Conservation (phyloP, 2,888 invertebrate species). For the Cosmopolites sordidus region DNA sequence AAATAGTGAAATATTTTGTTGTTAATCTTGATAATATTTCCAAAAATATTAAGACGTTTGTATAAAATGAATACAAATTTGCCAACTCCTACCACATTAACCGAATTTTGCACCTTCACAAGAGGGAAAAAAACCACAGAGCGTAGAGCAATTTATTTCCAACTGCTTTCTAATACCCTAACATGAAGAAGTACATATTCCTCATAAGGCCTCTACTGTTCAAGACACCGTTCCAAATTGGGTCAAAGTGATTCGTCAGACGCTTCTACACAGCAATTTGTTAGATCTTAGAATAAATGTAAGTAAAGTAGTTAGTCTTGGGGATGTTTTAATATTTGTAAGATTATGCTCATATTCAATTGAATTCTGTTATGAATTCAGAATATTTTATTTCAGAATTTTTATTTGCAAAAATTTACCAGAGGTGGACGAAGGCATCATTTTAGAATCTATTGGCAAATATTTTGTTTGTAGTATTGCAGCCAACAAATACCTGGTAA, state of each 20-base stretch:
- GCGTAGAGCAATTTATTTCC: conserved; percentile 67
- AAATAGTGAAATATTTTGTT: too few species aligned
- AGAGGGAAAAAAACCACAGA: conserved; percentile 69
- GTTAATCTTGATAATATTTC: too few species aligned
- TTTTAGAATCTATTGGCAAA: conserved; percentile 96
- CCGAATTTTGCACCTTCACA: conserved; percentile 77
- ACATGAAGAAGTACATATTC: conserved; percentile 45
- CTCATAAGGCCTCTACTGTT: conserved; percentile 32
- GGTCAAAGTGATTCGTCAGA: conserved; percentile 44
- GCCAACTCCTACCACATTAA: conserved; percentile 62
- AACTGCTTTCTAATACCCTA: conserved; percentile 69
- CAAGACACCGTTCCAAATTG: conserved; percentile 44
- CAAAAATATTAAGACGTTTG: too few species aligned
- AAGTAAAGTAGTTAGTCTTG: conserved; percentile 23
- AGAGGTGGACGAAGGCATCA: conserved; percentile 90
- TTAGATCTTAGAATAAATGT: conserved; percentile 75
- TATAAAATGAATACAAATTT: conserved; percentile 37
- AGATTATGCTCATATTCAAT: conserved; percentile 79
- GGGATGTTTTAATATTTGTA: conserved; percentile 60
- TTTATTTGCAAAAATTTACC: conserved; percentile 92
- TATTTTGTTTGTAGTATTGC: conserved; percentile 95
- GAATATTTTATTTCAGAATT: conserved; percentile 94
- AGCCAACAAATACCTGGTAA: conserved; percentile 86
- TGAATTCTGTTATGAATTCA: conserved; percentile 96
- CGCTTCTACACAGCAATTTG: conserved; percentile 60